Conservation (phyloP, 2,888 invertebrate genomes). For the Drosophila mulleri region DNA sequence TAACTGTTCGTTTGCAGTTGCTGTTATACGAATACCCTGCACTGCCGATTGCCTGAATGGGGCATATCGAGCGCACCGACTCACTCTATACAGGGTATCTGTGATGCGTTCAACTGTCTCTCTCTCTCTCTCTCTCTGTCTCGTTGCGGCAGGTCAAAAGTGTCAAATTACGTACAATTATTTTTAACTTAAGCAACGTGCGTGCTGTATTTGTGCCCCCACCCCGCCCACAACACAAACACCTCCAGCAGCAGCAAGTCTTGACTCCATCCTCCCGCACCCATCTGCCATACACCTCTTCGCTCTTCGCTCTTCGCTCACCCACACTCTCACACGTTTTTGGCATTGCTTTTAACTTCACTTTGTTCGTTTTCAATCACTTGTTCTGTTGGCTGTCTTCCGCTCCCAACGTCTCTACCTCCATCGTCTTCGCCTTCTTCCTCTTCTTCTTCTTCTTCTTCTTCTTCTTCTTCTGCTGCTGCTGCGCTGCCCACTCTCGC, state of each 20-base stretch:
- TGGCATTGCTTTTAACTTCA: conserved; percentile 18
- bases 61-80: not conserved
- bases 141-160: conserved; percentile 74
- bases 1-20: not conserved
- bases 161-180: conserved; percentile 74
- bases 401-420: not conserved
- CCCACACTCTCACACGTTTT: not conserved
- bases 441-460: not conserved
- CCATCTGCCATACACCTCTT: no score
- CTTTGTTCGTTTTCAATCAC: conserved; percentile 16
- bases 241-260: not conserved
- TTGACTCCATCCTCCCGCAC: not conserved
- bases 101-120: not conserved
- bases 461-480: not conserved
- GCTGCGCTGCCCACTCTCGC: conserved; percentile 5
- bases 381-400: conserved; percentile 12
- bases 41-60: accelerated
- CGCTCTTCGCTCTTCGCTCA: not conserved
- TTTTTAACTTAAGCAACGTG: conserved; percentile 49
- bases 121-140: not conserved
- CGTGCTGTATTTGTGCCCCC: conserved; percentile 14
- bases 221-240: not conserved
- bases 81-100: not conserved
- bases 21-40: conserved; percentile 3
- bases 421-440: no score